Base-by-base conservation (phyloP, 2,797 vertebrate species). In the Erethizon dorsatum region DNA sequence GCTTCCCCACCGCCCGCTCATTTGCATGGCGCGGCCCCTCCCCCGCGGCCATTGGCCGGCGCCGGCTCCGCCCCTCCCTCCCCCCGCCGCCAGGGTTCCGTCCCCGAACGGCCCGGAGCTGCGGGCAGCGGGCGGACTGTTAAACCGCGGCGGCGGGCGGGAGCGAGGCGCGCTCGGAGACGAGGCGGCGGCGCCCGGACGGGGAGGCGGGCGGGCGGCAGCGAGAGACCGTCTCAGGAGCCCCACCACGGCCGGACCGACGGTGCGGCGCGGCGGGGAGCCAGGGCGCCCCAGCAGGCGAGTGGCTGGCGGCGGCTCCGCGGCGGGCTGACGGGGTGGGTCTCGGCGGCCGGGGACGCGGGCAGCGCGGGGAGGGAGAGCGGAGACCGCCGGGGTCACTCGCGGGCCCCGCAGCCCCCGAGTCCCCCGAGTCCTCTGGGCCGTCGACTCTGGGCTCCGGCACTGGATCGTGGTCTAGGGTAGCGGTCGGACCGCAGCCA, bases 91-190 rank as follows among this genome's bases (percentile, higher is more conserved):
- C 91, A n/a, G 84, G 93, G 96, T 96, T 95, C 97, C 79, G 56
- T 95, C 91, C 94, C 94, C 95, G 96, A 94, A 97, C 97, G 57
- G 92, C 96, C 97, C 59, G 92, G 96, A 97, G 98, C 95, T 94
- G 97, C 95, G 97, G 97, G 97, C 97, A 93, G 98, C 96, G 95
- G 96, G 97, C 98, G 82, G 98, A 98, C 98, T 98, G 97, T 98
- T 98, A 96, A 98, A 98, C 96, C 92, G 98, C 97, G 96, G 93
- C 95, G 97, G 96, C 93, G 52, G 56, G 91, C 88, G 93, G 89
- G 88, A 95, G 54, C 84, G 77, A 79, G 92, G 96, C 97, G 79
- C 96, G 94, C 97, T 96, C 94, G 88, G 83, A 97, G 91, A 93
- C 41, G 65, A 96, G 97, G 83, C 96, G 56, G 96, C 94, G 69